Percentiles rank a stretch among this genome's conserved stretches.
These are phyloP conservation scores for Prietella phreatophila DNA, from an alignment of 2,113 vertebrate species.

Conservation along the genomic window DNA sequence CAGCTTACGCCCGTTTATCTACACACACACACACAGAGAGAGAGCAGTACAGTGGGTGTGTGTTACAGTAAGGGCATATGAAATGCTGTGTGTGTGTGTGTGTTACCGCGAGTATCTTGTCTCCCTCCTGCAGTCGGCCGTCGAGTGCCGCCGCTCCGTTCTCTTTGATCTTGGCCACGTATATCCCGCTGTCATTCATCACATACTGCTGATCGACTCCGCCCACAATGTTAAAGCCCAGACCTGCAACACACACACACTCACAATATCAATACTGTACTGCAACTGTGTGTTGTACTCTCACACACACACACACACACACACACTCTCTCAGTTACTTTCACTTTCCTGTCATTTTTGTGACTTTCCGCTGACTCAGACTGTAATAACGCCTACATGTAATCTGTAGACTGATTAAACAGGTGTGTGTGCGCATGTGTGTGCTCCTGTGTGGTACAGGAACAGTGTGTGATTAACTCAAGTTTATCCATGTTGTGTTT, in stretches of 20 bases:
- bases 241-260: conserved; percentile 68
- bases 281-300: no score
- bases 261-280: no score
- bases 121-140: conserved; percentile 88
- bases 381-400: not conserved
- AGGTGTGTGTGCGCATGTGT: not conserved
- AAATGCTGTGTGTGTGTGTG: not conserved
- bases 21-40: conserved; percentile 19
- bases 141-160: conserved; percentile 88
- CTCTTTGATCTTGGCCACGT: conserved; percentile 91
- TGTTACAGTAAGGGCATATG: not conserved
- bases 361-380: not conserved
- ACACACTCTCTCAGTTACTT: not conserved
- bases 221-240: conserved; percentile 97
- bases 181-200: conserved; percentile 86
- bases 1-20: conserved; percentile 86
- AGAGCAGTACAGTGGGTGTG: not conserved
- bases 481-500: not conserved
- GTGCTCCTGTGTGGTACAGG: not conserved
- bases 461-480: not conserved
- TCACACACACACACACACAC: no score
- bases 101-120: conserved; percentile 88
- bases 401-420: not conserved
- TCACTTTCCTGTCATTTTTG: not conserved
- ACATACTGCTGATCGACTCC: conserved; percentile 88